Evolutionary conservation across 53 echinoderm and acorn worm species (phyloP).

Genomic region (Paracentrotus lividus): DNA sequence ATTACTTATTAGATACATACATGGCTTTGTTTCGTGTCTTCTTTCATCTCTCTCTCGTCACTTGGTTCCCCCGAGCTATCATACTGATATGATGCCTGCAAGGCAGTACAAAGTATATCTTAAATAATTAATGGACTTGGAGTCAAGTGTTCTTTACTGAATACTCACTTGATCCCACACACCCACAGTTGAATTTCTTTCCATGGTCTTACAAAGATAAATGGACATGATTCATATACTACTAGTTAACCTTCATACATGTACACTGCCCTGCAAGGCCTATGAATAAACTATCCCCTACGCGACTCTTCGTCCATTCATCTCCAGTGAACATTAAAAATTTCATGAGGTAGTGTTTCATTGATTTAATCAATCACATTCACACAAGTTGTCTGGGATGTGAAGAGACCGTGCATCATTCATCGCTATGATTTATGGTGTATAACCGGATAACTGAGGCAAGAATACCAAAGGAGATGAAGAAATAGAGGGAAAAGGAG

Average conservation of each 20-base stretch:
- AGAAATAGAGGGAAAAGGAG: conserved; percentile 38
- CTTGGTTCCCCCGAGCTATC: not conserved
- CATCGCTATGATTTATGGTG: conserved; percentile 65
- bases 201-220: conserved; percentile 10
- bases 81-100: conserved; percentile 15
- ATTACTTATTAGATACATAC: conserved; percentile 14
- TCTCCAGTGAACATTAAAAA: conserved; percentile 55
- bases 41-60: not conserved
- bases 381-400: conserved; percentile 64
- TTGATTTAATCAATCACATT: conserved; percentile 74
- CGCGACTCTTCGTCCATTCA: conserved; percentile 35
- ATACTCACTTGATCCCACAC: conserved; percentile 32
- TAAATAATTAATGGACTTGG: conserved; percentile 17
- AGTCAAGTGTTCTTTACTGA: conserved; percentile 36
- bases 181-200: conserved; percentile 33
- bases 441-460: conserved; percentile 4
- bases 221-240: conserved; percentile 47
- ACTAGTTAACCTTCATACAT: conserved; percentile 59
- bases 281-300: conserved; percentile 61
- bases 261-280: conserved; percentile 28
- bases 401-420: conserved; percentile 54
- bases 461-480: conserved; percentile 41
- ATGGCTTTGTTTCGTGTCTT: not conserved
- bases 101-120: conserved; percentile 28
- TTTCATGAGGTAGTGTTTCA: conserved; percentile 72